Evolutionary conservation across 2,888 invertebrate species (phyloP).

Genomic region (Acanthosoma haemorrhoidale): DNA sequence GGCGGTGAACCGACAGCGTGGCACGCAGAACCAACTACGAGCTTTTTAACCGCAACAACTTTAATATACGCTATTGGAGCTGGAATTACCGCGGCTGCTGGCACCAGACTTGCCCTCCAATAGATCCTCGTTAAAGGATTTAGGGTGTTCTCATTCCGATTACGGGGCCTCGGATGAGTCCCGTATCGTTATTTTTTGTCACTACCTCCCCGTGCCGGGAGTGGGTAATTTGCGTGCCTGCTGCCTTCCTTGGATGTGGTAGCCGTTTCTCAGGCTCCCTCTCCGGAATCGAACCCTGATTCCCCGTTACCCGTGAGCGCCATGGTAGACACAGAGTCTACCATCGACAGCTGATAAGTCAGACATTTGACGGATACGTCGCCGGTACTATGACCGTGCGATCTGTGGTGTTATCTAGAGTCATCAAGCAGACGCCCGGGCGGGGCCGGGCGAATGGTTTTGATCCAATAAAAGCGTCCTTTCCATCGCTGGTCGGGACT

Average conservation of each 20-base stretch:
- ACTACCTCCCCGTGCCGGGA: conserved; percentile 58
- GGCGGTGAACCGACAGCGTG: too few relatives aligned
- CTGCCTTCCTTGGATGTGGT: conserved; percentile 67
- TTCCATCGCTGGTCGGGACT: conserved; percentile 49
- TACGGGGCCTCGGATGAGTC: too few relatives aligned
- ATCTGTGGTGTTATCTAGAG: too few relatives aligned
- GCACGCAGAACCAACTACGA: too few relatives aligned
- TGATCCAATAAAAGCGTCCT: conserved; percentile 54
- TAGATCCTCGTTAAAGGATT: too few relatives aligned
- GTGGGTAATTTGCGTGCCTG: conserved; percentile 63
- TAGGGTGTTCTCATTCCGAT: too few relatives aligned
- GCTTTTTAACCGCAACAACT: too few relatives aligned
- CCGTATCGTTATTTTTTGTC: conserved; percentile 65
- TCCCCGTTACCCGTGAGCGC: conserved; percentile 66
- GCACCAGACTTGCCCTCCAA: too few relatives aligned
- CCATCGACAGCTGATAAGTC: conserved; percentile 64
- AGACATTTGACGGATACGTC: too few relatives aligned
- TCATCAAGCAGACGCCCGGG: conserved; percentile 55
- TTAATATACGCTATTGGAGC: too few relatives aligned
- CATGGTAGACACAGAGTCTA: conserved; percentile 62
- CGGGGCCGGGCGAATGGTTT: conserved; percentile 53
- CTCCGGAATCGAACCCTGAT: conserved; percentile 70
- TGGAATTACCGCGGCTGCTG: too few relatives aligned
- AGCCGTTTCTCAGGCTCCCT: conserved; percentile 65
- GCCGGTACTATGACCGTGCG: too few relatives aligned